Evolutionary conservation across 2,888 invertebrate genomes (phyloP).

Genomic region (Drosophila crucigera): DNA sequence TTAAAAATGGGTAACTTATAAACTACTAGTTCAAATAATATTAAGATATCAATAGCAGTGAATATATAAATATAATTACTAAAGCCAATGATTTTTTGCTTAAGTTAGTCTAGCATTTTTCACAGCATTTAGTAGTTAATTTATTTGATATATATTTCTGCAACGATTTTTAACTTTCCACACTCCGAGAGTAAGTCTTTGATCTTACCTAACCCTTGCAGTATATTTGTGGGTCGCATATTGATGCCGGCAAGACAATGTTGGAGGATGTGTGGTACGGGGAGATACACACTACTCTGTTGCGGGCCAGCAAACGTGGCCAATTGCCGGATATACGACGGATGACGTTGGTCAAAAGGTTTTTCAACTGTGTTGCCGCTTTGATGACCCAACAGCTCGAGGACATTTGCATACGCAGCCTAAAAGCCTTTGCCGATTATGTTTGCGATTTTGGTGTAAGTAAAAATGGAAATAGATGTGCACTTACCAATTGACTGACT

Average conservation of each 20-base stretch:
- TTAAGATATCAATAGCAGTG: background rate
- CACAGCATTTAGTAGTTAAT: background rate
- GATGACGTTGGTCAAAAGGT: constrained; percentile 89
- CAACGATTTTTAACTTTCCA: background rate
- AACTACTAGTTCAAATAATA: background rate
- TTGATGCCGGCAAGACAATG: constrained; percentile 89
- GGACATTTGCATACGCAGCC: constrained; percentile 91
- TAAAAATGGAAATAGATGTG: background rate
- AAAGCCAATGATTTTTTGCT: background rate
- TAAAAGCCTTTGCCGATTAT: constrained; percentile 91
- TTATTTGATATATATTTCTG: background rate
- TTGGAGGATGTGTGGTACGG: constrained; percentile 87
- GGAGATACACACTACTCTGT: constrained; percentile 82
- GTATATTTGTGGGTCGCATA: constrained; percentile 86
- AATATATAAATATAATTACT: background rate
- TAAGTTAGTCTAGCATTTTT: background rate
- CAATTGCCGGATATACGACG: constrained; percentile 89
- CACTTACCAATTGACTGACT: background rate
- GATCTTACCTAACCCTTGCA: constrained; percentile 18
- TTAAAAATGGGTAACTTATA: no score
- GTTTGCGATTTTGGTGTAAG: constrained; percentile 91
- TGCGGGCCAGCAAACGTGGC: constrained; percentile 89
- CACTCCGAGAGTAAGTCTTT: background rate
- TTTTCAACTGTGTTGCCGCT: constrained; percentile 93
- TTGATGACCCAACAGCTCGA: constrained; percentile 96